phyloP scores from a whole-genome alignment of 2,888 invertebrate genomes.

The Crocallis elinguaria region DNA sequence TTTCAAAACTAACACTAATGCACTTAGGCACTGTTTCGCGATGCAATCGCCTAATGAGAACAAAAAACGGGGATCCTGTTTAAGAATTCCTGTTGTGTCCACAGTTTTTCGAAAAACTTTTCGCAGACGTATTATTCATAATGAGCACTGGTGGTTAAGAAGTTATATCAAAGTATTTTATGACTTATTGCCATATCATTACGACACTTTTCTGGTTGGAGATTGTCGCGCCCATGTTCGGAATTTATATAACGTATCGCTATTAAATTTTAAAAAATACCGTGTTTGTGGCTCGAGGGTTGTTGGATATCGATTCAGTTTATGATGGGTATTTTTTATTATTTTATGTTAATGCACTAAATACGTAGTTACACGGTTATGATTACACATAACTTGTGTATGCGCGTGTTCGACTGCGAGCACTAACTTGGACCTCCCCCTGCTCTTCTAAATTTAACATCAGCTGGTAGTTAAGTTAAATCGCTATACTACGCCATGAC shows the following conservation, averaged over 20 bases:
- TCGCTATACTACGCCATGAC: no score
- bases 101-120: constrained; percentile 72
- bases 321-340: constrained; percentile 77
- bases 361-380: constrained; percentile 58
- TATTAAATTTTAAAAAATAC: constrained; percentile 62
- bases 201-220: constrained; percentile 66
- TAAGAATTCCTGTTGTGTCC: constrained; percentile 75
- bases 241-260: constrained; percentile 68
- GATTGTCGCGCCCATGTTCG: constrained; percentile 65
- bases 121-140: constrained; percentile 76
- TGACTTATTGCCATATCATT: constrained; percentile 66
- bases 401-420: constrained; percentile 5
- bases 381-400: constrained; percentile 30
- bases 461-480: no score
- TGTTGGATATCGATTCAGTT: constrained; percentile 68
- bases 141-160: constrained; percentile 63
- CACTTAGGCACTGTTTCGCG: constrained; percentile 47
- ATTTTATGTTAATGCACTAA: constrained; percentile 75
- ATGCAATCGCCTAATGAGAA: constrained; percentile 55
- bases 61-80: constrained; percentile 62
- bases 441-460: neutral
- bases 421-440: constrained; percentile 3
- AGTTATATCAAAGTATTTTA: constrained; percentile 62
- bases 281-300: constrained; percentile 72
- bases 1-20: constrained; percentile 49